Base-by-base conservation (phyloP, 2,888 invertebrate species). In the Athalia circularis region DNA sequence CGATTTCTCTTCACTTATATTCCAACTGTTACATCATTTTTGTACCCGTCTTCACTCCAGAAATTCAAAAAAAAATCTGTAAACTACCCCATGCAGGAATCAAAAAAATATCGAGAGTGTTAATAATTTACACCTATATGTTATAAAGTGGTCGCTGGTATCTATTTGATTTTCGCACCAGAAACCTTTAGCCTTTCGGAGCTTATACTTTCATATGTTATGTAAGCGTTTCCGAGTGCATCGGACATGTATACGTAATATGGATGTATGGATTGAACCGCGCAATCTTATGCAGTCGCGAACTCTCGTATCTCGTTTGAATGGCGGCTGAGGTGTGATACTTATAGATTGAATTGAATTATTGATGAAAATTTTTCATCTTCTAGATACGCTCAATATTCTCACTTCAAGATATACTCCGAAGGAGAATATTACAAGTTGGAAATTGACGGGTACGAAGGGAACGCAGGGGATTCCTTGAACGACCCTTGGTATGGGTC, bases 401-500 rank as follows among this genome's bases (percentile, higher is more conserved):
- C 96, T 78, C 96, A 96, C 91, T 97, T 97, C 92, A 96, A 97
- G 92, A 96, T 97, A 85, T 97, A 96, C 90, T 96, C 97, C 0
- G 97, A 97, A 92, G 95, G 94, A 68, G 97, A 97, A 91, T 96
- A 97, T 90, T 97, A 97, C 90, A 97, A 97, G 90, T 91, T 97
- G 83, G 97, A 97, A 91, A 97, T 97, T 81, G 97, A 97, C 84
- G 97, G 97, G 3, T 97, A 97, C 87, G 96, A 96, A 90, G 97
- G 97, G 47, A 97, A 95, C 86, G 97, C 97, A 0, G 97, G 97
- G 0, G 97, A 97, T 90, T 97, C 97, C 0, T 92, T 97, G 70
- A 97, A 97, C 89, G 97, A 97, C 91, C 97, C 97, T 11, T 97
- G 97, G 97, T 97, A 97, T 88, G 97, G 97, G 67, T 96, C 96